Base-by-base conservation (phyloP, 2,888 invertebrate species). In the Ypsolopha scabrella region DNA sequence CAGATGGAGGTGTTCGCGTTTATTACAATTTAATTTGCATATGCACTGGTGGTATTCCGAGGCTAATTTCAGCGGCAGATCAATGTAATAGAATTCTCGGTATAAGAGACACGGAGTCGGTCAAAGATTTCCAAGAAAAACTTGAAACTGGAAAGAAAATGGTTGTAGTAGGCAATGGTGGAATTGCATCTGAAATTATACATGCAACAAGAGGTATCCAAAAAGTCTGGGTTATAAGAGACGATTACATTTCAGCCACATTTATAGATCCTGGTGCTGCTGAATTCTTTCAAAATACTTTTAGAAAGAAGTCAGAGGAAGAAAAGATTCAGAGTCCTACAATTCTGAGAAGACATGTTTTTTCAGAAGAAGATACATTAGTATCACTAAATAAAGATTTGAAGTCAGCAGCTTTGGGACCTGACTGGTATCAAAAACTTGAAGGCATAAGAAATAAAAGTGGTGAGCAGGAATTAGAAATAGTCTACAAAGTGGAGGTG, bases 251-350 rank as follows among this genome's bases (percentile, higher is more conserved):
- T 63, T 93, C 96, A 10, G 93, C 97, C 10, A 95, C 97, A 10
- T 99, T 98, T 80, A 91, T 99, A 49, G 99, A 99, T 83, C 93
- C 96, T 7, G 98, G 97, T 11, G 98, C 98, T 10, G 96, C 98
- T 6, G 92, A 96, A 75, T 99, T 99, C 77, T 95, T 98, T 62
- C 91, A 94, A 57, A 67, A 82, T 53, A 69, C 76, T 47, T 78
- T 86, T 52, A 72, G 64, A 58, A 67, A 61, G 43, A 68, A 65
- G 60, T 39, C 57, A 58, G 39, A 48, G 24, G 58, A 59, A 52
- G 14, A 57, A 54, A 59, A 60, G 47, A 46, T 61, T 51, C 58
- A 70, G 52, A 63, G 63, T 41, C 63, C 59, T 47, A 71, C 77
- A 8, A 64, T 86, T 46, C 59, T 89, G 14, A 90, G 92, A 71